Conservation (phyloP, 2,888 invertebrate genomes). For the Cephus spinipes region DNA sequence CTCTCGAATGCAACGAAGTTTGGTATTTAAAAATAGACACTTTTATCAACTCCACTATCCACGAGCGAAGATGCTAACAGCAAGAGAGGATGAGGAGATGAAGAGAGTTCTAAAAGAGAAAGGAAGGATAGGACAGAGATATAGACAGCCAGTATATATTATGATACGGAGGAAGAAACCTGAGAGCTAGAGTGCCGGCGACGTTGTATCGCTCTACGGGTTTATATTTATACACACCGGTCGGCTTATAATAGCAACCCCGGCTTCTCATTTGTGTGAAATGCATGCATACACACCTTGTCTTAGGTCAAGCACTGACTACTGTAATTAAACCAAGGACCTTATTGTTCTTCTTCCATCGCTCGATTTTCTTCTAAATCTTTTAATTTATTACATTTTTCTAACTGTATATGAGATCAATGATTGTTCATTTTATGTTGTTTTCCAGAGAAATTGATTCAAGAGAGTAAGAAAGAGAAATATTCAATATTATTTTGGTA, state of each 20-base stretch:
- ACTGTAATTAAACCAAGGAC: conserved; percentile 7
- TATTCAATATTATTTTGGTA: background rate
- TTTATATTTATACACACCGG: conserved; percentile 62
- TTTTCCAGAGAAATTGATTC: background rate
- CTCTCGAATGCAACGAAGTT: background rate
- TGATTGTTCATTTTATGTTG: background rate
- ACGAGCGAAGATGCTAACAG: background rate
- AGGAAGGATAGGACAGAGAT: conserved; percentile 31
- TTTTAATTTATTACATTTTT: background rate
- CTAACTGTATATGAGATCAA: background rate
- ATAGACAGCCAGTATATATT: conserved; percentile 45
- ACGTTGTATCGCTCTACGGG: conserved; percentile 48
- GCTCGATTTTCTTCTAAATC: background rate
- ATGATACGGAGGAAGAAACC: conserved; percentile 59
- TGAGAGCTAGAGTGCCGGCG: conserved; percentile 52
- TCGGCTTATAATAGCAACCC: conserved; percentile 58
- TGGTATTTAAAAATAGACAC: conserved; percentile 1
- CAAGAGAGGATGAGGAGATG: background rate
- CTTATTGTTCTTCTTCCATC: background rate
- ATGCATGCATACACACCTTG: conserved; percentile 52
- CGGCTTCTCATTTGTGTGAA: conserved; percentile 49
- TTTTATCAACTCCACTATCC: background rate
- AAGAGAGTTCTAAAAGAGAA: conserved; percentile 22
- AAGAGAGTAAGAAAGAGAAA: background rate
- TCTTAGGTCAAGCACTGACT: conserved; percentile 48